phyloP scores from a whole-genome alignment of 2,797 vertebrate species.

The Choloepus didactylus region DNA sequence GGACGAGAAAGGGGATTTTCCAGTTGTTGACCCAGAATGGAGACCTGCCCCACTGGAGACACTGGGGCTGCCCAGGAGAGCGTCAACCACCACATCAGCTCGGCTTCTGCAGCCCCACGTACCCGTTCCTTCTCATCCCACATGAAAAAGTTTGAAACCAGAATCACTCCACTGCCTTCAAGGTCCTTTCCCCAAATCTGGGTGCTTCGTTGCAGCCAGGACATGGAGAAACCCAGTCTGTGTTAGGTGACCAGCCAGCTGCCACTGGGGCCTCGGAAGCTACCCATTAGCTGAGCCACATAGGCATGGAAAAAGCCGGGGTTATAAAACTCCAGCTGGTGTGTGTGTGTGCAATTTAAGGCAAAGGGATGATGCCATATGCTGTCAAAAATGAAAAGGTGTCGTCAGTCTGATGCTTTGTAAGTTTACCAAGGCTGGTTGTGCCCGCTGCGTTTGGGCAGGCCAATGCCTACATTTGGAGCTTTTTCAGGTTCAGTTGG shows the following conservation, averaged over 20 bases:
- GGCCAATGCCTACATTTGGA: fast-evolving
- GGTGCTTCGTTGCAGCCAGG: neutral
- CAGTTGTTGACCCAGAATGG: neutral
- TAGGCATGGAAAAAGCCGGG: too few species aligned
- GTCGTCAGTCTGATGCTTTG: fast-evolving
- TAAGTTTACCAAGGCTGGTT: fast-evolving
- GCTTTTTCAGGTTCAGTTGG: neutral
- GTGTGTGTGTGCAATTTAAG: neutral
- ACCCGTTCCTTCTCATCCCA: too few species aligned
- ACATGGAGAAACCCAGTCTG: fast-evolving
- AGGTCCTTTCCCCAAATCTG: neutral
- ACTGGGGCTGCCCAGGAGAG: fast-evolving
- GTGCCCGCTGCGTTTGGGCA: neutral
- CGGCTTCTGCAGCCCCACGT: neutral
- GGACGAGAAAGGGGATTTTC: neutral
- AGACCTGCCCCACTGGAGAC: neutral
- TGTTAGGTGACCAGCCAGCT: fast-evolving
- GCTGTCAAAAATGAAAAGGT: neutral
- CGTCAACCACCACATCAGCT: fast-evolving
- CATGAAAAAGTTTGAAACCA: neutral
- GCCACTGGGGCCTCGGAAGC: fast-evolving
- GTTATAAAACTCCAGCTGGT: neutral
- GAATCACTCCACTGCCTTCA: fast-evolving
- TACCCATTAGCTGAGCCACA: fast-evolving
- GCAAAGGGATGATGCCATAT: neutral